A percentile compares a stretch with the other conserved stretches of the same genome.
Conservation (phyloP, 2,797 vertebrate genomes). For the Sardinella longiceps region DNA sequence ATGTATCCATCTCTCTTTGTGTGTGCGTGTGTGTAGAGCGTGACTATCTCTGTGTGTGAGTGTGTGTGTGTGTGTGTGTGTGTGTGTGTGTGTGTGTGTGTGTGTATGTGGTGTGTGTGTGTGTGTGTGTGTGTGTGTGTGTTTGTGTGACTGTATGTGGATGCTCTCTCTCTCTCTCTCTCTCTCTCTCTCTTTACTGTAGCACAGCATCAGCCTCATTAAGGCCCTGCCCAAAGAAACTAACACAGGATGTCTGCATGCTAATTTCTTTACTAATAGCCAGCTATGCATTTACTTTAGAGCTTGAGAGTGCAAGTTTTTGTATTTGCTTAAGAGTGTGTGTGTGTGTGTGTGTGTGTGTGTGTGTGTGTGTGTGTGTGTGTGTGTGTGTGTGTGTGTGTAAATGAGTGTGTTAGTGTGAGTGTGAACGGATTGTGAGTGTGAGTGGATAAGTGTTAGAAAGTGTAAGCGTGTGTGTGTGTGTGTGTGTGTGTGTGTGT, state of each 20-base stretch:
- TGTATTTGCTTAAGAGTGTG: background rate
- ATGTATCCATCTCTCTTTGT: no score
- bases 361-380: slow-evolving; percentile 25
- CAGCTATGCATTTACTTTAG: slow-evolving; percentile 30
- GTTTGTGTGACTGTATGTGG: background rate
- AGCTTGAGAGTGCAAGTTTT: background rate
- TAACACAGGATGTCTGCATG: background rate
- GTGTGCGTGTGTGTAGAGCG: no score
- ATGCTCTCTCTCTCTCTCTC: no score
- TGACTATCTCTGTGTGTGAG: no score
- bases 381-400: slow-evolving; percentile 39
- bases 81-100: background rate
- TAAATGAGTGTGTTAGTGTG: background rate
- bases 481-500: slow-evolving; percentile 55
- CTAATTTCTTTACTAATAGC: slow-evolving; percentile 18
- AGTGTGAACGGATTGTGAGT: slow-evolving; percentile 17
- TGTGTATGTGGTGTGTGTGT: background rate
- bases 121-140: background rate
- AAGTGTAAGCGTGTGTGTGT: slow-evolving; percentile 25
- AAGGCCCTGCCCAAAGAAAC: slow-evolving; percentile 34
- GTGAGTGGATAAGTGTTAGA: background rate
- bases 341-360: background rate
- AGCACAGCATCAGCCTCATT: slow-evolving; percentile 19
- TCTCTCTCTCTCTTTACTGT: slow-evolving; percentile 8
- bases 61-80: background rate